Percentiles rank a stretch among this genome's conserved stretches.
phyloP scores from a whole-genome alignment of 2,888 invertebrate genomes.

The Leptarthrus brevirostris region DNA sequence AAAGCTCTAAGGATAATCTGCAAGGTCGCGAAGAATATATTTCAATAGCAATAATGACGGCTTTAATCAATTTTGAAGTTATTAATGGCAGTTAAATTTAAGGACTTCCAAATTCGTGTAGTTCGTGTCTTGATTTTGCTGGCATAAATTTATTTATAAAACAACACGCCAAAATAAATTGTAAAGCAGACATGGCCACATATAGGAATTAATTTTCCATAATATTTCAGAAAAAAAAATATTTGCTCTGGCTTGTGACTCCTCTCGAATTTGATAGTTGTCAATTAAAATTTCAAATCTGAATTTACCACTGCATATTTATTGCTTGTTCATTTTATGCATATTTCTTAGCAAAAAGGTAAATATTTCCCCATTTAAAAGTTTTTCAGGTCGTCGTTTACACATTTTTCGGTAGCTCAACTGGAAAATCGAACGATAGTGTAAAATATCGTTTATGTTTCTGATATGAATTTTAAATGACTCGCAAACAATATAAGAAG shows the following conservation, averaged over 20 bases:
- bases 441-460: background rate
- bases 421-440: background rate
- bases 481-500: background rate
- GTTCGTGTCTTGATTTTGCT: too few relatives aligned
- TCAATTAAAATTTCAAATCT: slow-evolving; percentile 7
- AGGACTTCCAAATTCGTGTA: too few relatives aligned
- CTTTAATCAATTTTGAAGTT: too few relatives aligned
- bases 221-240: background rate
- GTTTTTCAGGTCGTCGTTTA: too few relatives aligned
- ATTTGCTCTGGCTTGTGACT: slow-evolving; percentile 1
- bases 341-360: background rate
- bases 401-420: background rate
- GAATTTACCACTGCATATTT: background rate
- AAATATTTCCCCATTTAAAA: too few relatives aligned
- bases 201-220: background rate
- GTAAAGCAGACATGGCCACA: too few relatives aligned
- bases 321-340: background rate
- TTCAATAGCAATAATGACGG: too few relatives aligned
- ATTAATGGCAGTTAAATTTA: too few relatives aligned
- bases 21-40: too few relatives aligned
- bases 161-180: too few relatives aligned
- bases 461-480: background rate
- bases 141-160: too few relatives aligned
- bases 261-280: background rate
- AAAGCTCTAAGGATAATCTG: too few relatives aligned